A percentile compares a stretch with the other conserved stretches of the same genome.
Conservation (phyloP, 2,888 invertebrate genomes). For the Flexamia atlantica region DNA sequence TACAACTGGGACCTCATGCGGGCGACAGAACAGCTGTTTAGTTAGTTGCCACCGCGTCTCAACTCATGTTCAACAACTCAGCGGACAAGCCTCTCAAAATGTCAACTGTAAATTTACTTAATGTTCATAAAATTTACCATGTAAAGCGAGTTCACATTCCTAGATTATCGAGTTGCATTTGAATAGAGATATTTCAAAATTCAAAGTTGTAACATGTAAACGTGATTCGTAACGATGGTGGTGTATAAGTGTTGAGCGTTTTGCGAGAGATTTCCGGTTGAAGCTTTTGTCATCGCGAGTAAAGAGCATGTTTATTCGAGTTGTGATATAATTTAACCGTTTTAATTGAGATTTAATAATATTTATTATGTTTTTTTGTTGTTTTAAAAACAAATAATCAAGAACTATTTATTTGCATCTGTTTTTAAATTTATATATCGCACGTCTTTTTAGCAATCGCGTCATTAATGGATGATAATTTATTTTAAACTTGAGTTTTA, state of each 20-base stretch:
- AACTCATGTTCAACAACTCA: neutral
- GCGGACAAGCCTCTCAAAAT: neutral
- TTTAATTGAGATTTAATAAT: neutral
- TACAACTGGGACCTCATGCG: conserved; percentile 95
- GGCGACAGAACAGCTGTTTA: conserved; percentile 93
- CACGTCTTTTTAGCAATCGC: neutral
- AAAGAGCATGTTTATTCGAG: neutral
- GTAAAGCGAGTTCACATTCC: conserved; percentile 50
- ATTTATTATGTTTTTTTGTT: neutral
- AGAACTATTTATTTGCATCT: too few species aligned
- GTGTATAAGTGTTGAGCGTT: neutral
- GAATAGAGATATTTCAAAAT: conserved; percentile 14
- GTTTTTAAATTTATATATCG: neutral
- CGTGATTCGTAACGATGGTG: neutral
- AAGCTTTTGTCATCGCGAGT: neutral
- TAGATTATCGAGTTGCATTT: conserved; percentile 47
- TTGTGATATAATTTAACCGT: neutral
- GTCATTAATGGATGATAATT: neutral
- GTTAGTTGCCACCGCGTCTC: conserved; percentile 76
- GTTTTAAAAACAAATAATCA: neutral
- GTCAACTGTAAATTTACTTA: conserved; percentile 27
- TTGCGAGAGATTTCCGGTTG: neutral
- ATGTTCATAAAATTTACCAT: conserved; percentile 34
- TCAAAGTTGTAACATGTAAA: neutral
- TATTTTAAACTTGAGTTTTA: neutral